phyloP scores from a whole-genome alignment of 2,888 invertebrate species.

The Rosalia funebris region DNA sequence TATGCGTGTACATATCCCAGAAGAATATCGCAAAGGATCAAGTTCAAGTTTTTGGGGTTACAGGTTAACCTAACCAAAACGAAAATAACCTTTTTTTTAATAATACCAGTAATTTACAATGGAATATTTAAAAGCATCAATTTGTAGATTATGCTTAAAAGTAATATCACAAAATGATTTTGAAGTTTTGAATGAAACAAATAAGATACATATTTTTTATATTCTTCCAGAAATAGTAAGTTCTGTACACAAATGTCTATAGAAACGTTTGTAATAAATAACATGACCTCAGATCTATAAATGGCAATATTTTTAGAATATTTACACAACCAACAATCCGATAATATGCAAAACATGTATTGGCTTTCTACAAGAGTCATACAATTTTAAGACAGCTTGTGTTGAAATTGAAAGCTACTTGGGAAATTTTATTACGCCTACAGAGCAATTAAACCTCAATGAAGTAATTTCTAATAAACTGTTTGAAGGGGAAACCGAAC shows the following conservation, averaged over 20 bases:
- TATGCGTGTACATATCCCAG: no score
- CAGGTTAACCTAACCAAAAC: no score
- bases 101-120: no score
- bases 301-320: slow-evolving; percentile 16
- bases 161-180: slow-evolving; percentile 1
- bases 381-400: slow-evolving; percentile 7
- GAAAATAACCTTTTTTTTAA: no score
- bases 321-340: not conserved
- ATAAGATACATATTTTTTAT: not conserved
- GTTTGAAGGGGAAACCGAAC: not conserved
- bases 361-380: slow-evolving; percentile 2
- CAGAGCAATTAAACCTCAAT: not conserved
- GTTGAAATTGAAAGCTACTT: slow-evolving; percentile 3
- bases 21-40: no score
- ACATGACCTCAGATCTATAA: no score
- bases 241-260: not conserved
- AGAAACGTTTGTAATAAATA: no score
- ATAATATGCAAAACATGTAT: slow-evolving; percentile 4
- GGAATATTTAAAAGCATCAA: not conserved
- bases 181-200: not conserved
- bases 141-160: slow-evolving; percentile 13
- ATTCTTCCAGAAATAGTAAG: slow-evolving; percentile 11
- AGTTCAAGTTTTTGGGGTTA: no score
- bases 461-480: slow-evolving; percentile 2
- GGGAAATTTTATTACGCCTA: not conserved